Evolutionary conservation across 2,797 vertebrate genomes (phyloP).

Genomic region (Crenuchus spilurus): DNA sequence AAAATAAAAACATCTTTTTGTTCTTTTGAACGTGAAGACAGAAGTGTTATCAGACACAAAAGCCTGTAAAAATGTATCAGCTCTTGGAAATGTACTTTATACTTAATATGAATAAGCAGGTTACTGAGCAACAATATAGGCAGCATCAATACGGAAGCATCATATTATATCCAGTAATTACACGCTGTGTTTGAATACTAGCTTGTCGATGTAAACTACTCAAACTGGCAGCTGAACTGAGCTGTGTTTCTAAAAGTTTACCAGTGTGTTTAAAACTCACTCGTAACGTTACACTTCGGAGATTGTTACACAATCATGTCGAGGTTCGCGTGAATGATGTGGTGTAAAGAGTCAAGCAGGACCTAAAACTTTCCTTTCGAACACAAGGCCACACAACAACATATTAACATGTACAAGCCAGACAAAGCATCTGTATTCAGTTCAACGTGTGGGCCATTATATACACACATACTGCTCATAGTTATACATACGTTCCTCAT

Average conservation of each 20-base stretch:
- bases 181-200: conserved; percentile 52
- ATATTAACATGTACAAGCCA: conserved; percentile 42
- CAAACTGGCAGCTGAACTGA: conserved; percentile 48
- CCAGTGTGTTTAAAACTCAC: conserved; percentile 55
- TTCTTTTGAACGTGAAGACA: conserved; percentile 44
- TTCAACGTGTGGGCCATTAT: conserved; percentile 67
- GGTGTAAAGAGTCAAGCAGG: conserved; percentile 47
- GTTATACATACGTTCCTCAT: conserved; percentile 37
- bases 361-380: conserved; percentile 66
- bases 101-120: conserved; percentile 40
- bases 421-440: conserved; percentile 60
- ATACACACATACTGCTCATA: conserved; percentile 67
- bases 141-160: conserved; percentile 53
- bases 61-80: conserved; percentile 58
- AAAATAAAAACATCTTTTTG: conserved; percentile 54
- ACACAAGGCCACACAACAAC: conserved; percentile 61
- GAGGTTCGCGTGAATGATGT: neutral
- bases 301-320: conserved; percentile 23
- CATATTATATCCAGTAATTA: conserved; percentile 59
- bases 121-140: conserved; percentile 48
- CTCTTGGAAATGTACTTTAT: conserved; percentile 52
- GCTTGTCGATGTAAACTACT: conserved; percentile 66
- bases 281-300: conserved; percentile 40
- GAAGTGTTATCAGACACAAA: conserved; percentile 51
- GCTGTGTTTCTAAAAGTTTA: conserved; percentile 59